Conservation (phyloP, 2,113 vertebrate species). For the Heterochromis multidens region DNA sequence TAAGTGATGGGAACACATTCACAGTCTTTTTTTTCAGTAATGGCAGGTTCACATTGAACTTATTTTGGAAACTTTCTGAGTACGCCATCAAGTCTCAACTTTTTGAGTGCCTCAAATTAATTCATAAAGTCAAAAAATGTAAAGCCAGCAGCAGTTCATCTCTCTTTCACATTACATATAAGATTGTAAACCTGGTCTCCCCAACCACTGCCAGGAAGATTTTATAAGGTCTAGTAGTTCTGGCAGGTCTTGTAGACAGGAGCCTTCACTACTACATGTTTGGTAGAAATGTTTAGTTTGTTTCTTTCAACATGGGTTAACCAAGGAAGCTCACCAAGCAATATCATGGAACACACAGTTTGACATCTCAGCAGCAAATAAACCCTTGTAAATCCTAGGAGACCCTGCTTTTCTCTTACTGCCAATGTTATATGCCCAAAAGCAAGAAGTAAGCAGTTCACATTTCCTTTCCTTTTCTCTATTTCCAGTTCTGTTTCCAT, state of each 20-base stretch:
- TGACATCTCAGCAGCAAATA: conserved; percentile 54
- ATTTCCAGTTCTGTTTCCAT: conserved; percentile 27
- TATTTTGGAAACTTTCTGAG: not conserved
- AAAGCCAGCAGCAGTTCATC: not conserved
- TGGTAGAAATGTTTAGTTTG: conserved; percentile 38
- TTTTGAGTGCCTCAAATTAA: not conserved
- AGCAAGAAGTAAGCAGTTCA: conserved; percentile 18
- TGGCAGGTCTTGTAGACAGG: not conserved
- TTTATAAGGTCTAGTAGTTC: not conserved
- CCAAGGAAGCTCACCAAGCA: conserved; percentile 47
- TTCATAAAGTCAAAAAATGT: not conserved
- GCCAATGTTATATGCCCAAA: conserved; percentile 38
- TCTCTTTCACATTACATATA: not conserved
- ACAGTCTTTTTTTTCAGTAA: not conserved
- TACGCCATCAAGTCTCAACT: not conserved
- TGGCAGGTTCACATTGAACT: not conserved
- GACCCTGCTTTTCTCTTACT: conserved; percentile 33
- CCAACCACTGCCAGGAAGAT: not conserved
- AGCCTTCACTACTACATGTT: conserved; percentile 19
- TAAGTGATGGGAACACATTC: conserved; percentile 24
- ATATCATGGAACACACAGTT: conserved; percentile 41
- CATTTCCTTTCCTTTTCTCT: not conserved
- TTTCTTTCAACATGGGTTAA: conserved; percentile 57
- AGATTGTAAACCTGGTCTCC: not conserved
- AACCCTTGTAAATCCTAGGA: conserved; percentile 27